A percentile compares a stretch with the other conserved stretches of the same genome.
phyloP scores from a whole-genome alignment of 1,140 invertebrate genomes.

The Neodiprion lecontei region DNA sequence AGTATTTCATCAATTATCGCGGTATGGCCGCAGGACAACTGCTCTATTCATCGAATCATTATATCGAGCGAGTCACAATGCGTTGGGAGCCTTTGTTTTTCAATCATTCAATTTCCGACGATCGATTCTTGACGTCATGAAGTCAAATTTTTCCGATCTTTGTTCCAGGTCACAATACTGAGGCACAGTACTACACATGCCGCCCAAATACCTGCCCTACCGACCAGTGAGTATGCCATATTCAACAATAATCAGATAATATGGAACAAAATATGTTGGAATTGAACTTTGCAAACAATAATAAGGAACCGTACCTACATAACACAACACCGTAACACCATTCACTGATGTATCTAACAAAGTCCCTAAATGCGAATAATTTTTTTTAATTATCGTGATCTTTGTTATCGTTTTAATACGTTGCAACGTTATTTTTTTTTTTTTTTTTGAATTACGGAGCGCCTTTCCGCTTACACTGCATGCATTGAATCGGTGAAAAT shows the following conservation, averaged over 20 bases:
- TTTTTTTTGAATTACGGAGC: too few species aligned
- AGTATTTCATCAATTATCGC: background rate
- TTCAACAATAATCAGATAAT: too few species aligned
- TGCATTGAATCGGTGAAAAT: too few species aligned
- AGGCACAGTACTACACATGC: slow-evolving; percentile 50
- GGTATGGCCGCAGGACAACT: background rate
- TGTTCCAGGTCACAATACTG: slow-evolving; percentile 55
- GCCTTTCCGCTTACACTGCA: too few species aligned
- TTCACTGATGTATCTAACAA: too few species aligned
- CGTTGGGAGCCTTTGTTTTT: background rate
- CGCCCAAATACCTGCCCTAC: slow-evolving; percentile 52
- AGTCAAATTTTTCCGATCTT: slow-evolving; percentile 21
- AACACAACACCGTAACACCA: too few species aligned
- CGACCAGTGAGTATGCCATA: slow-evolving; percentile 49
- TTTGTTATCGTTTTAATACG: too few species aligned
- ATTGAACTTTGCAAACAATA: background rate
- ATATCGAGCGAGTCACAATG: background rate
- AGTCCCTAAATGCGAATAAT: too few species aligned
- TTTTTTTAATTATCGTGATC: too few species aligned
- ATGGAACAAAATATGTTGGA: background rate
- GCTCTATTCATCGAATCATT: background rate
- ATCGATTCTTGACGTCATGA: background rate
- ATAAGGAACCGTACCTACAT: background rate
- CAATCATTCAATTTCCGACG: background rate
- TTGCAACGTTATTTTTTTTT: too few species aligned